Percentiles rank a stretch among this genome's conserved stretches.
Evolutionary conservation across 2,113 vertebrate species (phyloP).

Genomic region (Apaloderma vittatum): DNA sequence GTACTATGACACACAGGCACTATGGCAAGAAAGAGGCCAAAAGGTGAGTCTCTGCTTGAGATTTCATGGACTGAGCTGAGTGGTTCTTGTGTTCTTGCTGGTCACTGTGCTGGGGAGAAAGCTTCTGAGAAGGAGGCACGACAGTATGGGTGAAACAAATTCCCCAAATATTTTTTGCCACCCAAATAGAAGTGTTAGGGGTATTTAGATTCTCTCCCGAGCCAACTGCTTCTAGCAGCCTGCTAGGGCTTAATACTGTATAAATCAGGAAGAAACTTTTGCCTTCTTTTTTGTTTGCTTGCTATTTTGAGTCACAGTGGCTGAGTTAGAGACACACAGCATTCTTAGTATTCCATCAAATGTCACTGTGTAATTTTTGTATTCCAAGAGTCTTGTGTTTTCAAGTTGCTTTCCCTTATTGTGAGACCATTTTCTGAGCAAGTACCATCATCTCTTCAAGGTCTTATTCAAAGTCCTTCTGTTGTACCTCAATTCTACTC

Average conservation of each 20-base stretch:
- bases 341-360: not conserved
- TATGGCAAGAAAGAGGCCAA: not conserved
- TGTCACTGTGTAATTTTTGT: not conserved
- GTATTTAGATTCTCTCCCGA: not conserved
- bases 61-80: not conserved
- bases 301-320: not conserved
- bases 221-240: not conserved
- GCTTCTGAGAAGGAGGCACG: too few species aligned
- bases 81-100: not conserved
- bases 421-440: not conserved
- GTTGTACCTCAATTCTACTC: not conserved
- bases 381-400: not conserved
- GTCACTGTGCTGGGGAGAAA: not conserved
- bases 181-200: not conserved
- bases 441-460: slow-evolving; percentile 12
- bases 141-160: not conserved
- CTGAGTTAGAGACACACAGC: not conserved
- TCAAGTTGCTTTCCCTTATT: not conserved
- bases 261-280: not conserved
- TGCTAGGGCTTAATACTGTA: not conserved
- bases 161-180: not conserved
- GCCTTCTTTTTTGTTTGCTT: not conserved
- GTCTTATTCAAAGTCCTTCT: slow-evolving; percentile 26
- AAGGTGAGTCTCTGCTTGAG: not conserved
- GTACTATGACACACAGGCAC: not conserved